Conservation (phyloP, 2,888 invertebrate genomes). For the Teleiodes luculella region DNA sequence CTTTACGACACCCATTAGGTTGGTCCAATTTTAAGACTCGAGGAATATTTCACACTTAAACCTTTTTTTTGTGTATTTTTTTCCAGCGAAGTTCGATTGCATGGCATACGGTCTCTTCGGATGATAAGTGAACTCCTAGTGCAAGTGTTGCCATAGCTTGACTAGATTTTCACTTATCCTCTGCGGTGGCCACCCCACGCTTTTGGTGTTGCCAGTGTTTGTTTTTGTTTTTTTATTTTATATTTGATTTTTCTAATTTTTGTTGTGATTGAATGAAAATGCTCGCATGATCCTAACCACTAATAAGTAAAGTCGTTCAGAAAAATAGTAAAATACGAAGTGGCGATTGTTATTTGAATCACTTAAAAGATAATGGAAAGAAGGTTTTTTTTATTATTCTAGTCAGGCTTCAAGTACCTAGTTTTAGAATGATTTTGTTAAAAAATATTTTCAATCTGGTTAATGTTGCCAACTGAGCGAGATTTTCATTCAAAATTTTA, state of each 20-base stretch:
- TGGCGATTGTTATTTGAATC: too few species aligned
- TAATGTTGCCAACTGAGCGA: neutral
- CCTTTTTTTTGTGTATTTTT: constrained; percentile 8
- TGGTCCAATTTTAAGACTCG: too few species aligned
- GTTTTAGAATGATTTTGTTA: too few species aligned
- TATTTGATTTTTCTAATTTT: constrained; percentile 22
- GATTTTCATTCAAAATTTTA: neutral
- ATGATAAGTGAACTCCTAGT: constrained; percentile 79
- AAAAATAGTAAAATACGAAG: too few species aligned
- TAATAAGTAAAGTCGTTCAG: too few species aligned
- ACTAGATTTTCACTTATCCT: constrained; percentile 84
- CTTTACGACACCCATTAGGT: too few species aligned
- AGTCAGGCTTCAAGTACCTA: too few species aligned
- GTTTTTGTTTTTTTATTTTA: constrained; percentile 27
- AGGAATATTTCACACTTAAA: neutral
- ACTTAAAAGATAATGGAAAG: too few species aligned
- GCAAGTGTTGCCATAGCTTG: constrained; percentile 72
- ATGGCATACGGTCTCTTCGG: constrained; percentile 46
- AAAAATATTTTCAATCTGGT: too few species aligned
- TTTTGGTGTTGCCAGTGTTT: constrained; percentile 47
- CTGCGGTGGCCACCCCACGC: constrained; percentile 48
- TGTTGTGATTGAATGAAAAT: constrained; percentile 11
- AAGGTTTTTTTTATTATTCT: too few species aligned
- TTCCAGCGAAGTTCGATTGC: constrained; percentile 38
- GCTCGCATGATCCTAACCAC: constrained; percentile 7